Evolutionary conservation across 2,797 vertebrate species (phyloP).

Genomic region (Dermochelys coriacea): DNA sequence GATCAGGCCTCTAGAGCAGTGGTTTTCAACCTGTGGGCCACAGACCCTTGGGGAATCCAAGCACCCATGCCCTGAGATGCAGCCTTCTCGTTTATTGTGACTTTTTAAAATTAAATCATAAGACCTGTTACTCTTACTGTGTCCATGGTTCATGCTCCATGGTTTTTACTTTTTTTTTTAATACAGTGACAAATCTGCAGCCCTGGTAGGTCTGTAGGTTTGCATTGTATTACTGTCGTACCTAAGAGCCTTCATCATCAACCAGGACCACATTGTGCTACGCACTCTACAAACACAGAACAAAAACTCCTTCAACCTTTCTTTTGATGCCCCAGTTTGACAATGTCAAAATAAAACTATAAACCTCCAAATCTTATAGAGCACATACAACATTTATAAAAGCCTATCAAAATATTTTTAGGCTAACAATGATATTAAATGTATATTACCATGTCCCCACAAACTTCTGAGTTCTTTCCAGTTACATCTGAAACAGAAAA

Average conservation of each 20-base stretch:
- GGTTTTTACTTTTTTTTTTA: background rate
- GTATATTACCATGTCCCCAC: background rate
- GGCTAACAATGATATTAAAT: background rate
- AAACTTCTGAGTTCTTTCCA: background rate
- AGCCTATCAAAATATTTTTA: background rate
- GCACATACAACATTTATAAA: background rate
- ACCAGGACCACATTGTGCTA: background rate
- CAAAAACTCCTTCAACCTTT: background rate
- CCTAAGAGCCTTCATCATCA: background rate
- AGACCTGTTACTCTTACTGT: background rate
- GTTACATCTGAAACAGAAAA: background rate
- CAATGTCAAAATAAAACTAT: background rate
- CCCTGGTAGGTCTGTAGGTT: background rate
- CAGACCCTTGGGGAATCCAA: background rate
- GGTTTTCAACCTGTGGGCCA: background rate
- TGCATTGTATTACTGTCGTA: background rate
- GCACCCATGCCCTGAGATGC: background rate
- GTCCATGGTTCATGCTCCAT: too few species aligned
- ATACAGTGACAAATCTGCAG: background rate
- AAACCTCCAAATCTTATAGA: background rate
- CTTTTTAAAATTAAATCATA: background rate
- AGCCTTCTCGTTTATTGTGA: background rate
- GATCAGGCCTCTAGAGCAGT: background rate
- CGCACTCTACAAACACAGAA: background rate
- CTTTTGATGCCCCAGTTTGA: background rate